A percentile compares a stretch with the other conserved stretches of the same genome.
Evolutionary conservation across 2,113 vertebrate genomes (phyloP).

Genomic region (Penelope pileata): DNA sequence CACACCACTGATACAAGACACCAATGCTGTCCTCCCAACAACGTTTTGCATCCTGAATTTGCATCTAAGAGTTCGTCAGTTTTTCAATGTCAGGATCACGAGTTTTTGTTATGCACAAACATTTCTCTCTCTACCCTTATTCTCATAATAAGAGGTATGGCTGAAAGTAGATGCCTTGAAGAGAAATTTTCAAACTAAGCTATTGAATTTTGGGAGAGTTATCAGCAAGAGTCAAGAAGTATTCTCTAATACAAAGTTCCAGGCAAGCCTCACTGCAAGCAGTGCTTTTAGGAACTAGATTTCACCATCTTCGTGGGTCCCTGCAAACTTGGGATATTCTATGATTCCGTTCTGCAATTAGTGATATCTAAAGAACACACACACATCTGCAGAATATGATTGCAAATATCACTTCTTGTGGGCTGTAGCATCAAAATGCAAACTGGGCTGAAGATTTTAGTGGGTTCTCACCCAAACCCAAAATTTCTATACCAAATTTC

Average conservation of each 20-base stretch:
- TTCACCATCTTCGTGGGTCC: not conserved
- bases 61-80: not conserved
- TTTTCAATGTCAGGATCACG: not conserved
- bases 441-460: not conserved
- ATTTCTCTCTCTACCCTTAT: not conserved
- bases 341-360: not conserved
- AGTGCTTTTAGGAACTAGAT: not conserved
- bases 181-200: not conserved
- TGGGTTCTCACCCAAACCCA: too few relatives aligned
- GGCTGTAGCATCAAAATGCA: not conserved
- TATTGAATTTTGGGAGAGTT: not conserved
- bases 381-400: not conserved
- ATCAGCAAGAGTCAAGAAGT: not conserved
- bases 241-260: not conserved
- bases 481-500: not conserved
- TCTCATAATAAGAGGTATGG: not conserved
- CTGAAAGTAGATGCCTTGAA: not conserved
- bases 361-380: not conserved
- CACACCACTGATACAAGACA: fast-evolving
- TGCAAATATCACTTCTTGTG: not conserved
- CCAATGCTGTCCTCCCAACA: fast-evolving
- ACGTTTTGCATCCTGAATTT: not conserved
- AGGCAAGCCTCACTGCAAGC: not conserved
- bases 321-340: not conserved
- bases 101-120: not conserved